A percentile compares a stretch with the other conserved stretches of the same genome.
phyloP scores from a whole-genome alignment of 2,888 invertebrate genomes.

The Tetropium fuscum region DNA sequence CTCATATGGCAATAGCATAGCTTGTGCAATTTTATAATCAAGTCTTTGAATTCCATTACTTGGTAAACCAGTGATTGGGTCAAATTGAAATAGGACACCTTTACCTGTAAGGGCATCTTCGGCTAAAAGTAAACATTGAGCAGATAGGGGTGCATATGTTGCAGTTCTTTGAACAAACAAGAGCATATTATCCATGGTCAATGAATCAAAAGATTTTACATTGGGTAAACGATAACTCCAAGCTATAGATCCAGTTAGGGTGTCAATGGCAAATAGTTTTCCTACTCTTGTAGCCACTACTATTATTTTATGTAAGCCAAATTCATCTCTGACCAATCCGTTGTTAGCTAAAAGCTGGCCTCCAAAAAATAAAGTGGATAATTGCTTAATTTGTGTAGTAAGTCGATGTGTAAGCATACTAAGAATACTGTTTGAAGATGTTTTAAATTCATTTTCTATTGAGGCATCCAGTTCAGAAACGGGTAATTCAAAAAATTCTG shows the following conservation, averaged over 20 bases:
- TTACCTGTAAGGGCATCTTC: conserved; percentile 74
- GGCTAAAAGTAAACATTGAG: conserved; percentile 84
- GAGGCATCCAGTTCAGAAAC: conserved; percentile 95
- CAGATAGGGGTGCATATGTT: conserved; percentile 87
- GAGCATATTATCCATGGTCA: conserved; percentile 70
- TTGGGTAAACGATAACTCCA: conserved; percentile 78
- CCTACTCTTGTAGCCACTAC: conserved; percentile 87
- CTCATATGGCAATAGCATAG: conserved; percentile 76
- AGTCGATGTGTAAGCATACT: conserved; percentile 77
- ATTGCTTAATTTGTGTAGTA: conserved; percentile 74
- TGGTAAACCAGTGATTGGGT: conserved; percentile 89
- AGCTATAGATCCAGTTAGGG: conserved; percentile 80
- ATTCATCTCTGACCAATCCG: conserved; percentile 89
- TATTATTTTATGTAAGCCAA: conserved; percentile 96
- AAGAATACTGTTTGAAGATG: conserved; percentile 72
- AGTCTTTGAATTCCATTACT: conserved; percentile 70
- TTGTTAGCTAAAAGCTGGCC: conserved; percentile 61
- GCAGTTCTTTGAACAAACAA: conserved; percentile 88
- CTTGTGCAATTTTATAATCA: conserved; percentile 79
- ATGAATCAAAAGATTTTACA: conserved; percentile 70
- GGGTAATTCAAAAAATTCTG: conserved; percentile 95
- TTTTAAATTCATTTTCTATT: conserved; percentile 90
- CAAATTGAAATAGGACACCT: conserved; percentile 70
- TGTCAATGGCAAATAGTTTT: conserved; percentile 90
- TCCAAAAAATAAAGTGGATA: conserved; percentile 70